Percentiles rank a stretch among this genome's conserved stretches.
Conservation (phyloP, 2,797 vertebrate genomes). For the Heteromormyrus szaboi region DNA sequence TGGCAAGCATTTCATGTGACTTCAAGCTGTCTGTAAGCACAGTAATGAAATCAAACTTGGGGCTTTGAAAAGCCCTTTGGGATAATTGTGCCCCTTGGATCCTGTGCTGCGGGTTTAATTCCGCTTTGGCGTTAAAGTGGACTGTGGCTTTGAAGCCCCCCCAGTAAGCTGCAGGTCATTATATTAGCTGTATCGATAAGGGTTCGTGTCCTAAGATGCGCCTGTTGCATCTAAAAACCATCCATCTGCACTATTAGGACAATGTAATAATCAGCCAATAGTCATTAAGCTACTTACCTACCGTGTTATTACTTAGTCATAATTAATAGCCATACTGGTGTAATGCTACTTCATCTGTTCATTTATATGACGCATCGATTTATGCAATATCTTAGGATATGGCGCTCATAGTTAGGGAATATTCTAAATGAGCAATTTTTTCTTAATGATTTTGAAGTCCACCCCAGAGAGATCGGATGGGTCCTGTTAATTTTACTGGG, state of each 20-base stretch:
- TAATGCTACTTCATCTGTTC: neutral
- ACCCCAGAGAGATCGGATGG: neutral
- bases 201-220: neutral
- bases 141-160: neutral
- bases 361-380: neutral
- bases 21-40: neutral
- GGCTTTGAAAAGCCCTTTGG: neutral
- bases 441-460: neutral
- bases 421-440: neutral
- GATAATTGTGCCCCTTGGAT: neutral
- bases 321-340: neutral
- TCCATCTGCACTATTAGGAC: neutral
- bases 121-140: neutral
- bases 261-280: neutral
- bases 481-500: neutral
- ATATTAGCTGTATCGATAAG: neutral
- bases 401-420: neutral
- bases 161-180: neutral
- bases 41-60: neutral
- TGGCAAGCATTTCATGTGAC: neutral
- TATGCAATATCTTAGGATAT: neutral
- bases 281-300: neutral
- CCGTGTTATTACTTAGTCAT: neutral
- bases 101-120: neutral
- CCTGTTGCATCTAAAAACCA: neutral